These are phyloP conservation scores for Tanytarsus gracilentus DNA, from an alignment of 2,888 invertebrate genomes.

Conservation along the genomic window DNA sequence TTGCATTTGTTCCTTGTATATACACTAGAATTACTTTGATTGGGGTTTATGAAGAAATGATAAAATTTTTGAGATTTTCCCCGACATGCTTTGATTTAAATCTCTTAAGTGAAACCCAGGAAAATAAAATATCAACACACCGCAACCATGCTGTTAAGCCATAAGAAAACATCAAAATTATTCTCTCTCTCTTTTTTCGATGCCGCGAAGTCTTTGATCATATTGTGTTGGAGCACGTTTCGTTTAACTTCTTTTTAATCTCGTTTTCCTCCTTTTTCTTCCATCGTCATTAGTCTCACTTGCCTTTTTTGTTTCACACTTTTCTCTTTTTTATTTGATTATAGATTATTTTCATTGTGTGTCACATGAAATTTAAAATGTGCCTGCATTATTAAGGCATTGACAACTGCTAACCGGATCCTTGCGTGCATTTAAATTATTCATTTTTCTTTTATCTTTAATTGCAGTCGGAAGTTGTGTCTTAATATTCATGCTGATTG, in stretches of 20 bases:
- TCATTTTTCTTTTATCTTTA: not conserved
- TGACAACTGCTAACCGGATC: conserved; percentile 12
- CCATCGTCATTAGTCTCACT: too few species aligned
- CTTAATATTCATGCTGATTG: conserved; percentile 61
- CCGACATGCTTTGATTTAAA: too few species aligned
- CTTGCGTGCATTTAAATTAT: not conserved
- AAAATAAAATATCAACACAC: not conserved
- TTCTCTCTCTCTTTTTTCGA: not conserved
- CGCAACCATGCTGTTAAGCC: not conserved
- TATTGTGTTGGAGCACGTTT: conserved; percentile 6
- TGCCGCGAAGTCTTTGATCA: too few species aligned
- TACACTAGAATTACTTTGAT: too few species aligned
- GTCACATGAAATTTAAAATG: not conserved
- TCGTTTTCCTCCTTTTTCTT: too few species aligned
- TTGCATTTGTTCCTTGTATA: not conserved
- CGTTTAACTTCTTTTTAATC: conserved; percentile 13
- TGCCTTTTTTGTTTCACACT: conserved; percentile 13
- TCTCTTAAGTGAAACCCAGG: not conserved
- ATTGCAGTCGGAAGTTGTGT: conserved; percentile 70
- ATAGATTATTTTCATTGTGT: not conserved
- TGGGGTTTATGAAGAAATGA: too few species aligned
- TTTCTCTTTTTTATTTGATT: not conserved
- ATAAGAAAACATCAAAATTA: not conserved
- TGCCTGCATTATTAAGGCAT: too few species aligned
- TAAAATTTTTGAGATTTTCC: too few species aligned